Percentiles rank a stretch among this genome's conserved stretches.
Conservation (phyloP, 2,888 invertebrate genomes). For the Sesia apiformis region DNA sequence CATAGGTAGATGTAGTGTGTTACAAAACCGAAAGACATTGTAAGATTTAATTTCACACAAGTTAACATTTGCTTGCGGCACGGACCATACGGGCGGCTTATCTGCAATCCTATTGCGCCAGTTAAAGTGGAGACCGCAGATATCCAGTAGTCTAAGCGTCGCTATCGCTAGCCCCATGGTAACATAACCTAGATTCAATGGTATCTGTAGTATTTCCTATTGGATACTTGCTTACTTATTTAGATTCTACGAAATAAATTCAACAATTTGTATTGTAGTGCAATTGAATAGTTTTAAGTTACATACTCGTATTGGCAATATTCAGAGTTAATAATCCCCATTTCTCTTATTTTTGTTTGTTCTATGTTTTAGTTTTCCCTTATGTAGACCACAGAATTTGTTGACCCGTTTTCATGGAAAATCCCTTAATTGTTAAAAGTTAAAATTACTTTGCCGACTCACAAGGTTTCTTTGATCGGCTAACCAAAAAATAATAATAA, state of each 20-base stretch:
- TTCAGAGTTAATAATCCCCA: no score
- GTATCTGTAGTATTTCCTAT: not conserved
- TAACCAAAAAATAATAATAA: no score
- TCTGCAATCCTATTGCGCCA: constrained; percentile 1
- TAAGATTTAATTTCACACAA: not conserved
- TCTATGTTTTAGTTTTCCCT: no score
- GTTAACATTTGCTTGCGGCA: constrained; percentile 3
- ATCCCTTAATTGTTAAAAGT: no score
- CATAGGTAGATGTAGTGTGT: not conserved
- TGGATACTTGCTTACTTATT: not conserved
- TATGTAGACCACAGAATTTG: no score
- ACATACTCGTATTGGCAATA: no score
- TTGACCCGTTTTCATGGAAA: no score
- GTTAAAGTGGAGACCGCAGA: not conserved
- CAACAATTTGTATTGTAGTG: not conserved
- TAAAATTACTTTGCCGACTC: no score
- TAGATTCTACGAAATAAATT: not conserved
- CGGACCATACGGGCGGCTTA: constrained; percentile 5
- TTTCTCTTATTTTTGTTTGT: no score
- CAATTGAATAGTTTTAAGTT: not conserved
- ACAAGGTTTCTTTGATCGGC: no score
- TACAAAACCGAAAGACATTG: not conserved
- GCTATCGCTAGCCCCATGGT: not conserved
- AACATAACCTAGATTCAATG: not conserved
- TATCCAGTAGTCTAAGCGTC: not conserved